These are phyloP conservation scores for Echeneis naucrates DNA, from an alignment of 2,797 vertebrate species.

Conservation along the genomic window DNA sequence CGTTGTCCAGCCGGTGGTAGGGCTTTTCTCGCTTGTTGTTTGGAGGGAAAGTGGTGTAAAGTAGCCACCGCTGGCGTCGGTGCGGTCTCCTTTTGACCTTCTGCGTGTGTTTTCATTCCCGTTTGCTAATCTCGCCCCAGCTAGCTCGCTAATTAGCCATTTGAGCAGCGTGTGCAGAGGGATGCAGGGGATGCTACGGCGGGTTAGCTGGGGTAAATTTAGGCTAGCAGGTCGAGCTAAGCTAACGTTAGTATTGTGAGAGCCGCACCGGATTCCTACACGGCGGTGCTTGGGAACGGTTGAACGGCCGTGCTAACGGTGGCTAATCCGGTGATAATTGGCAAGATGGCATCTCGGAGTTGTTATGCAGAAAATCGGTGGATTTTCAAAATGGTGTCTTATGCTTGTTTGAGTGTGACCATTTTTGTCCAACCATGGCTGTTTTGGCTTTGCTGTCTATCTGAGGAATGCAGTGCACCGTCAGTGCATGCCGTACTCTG, in stretches of 20 bases:
- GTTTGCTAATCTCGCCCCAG: slow-evolving; percentile 28
- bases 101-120: slow-evolving; percentile 18
- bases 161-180: slow-evolving; percentile 58
- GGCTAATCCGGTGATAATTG: slow-evolving; percentile 69
- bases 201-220: slow-evolving; percentile 61
- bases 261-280: slow-evolving; percentile 52
- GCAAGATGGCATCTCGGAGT: slow-evolving; percentile 81
- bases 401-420: slow-evolving; percentile 82
- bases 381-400: slow-evolving; percentile 88
- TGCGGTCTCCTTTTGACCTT: background rate
- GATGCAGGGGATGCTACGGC: slow-evolving; percentile 76
- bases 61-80: background rate
- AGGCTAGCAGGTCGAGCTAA: slow-evolving; percentile 62
- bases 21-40: background rate
- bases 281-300: slow-evolving; percentile 35
- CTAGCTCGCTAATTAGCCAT: slow-evolving; percentile 74
- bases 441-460: slow-evolving; percentile 69
- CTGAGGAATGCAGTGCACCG: slow-evolving; percentile 68
- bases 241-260: slow-evolving; percentile 67
- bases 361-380: slow-evolving; percentile 78
- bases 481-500: slow-evolving; percentile 56
- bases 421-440: slow-evolving; percentile 76
- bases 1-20: background rate
- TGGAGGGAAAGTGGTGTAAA: no score
- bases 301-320: slow-evolving; percentile 34